Conservation (phyloP, 2,797 vertebrate species). For the Eutrigla gurnardus region DNA sequence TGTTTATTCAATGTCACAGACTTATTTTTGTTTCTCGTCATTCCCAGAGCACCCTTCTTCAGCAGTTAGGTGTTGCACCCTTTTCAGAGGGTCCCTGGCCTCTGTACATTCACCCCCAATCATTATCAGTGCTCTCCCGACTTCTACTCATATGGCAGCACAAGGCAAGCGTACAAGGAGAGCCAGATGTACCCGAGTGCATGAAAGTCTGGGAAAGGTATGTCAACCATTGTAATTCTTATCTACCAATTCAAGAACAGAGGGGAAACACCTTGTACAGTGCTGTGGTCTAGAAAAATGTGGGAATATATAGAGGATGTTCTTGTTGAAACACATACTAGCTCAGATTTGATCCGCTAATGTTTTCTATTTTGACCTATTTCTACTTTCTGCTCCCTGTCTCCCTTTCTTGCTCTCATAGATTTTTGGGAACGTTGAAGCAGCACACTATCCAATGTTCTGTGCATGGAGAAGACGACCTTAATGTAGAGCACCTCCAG, state of each 20-base stretch:
- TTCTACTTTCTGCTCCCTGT: conserved; percentile 4
- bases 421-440: conserved; percentile 95
- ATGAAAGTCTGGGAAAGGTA: conserved; percentile 99
- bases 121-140: conserved; percentile 94
- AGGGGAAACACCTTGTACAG: background rate
- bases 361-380: background rate
- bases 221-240: background rate
- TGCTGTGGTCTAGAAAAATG: background rate
- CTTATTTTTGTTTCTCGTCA: conserved; percentile 26
- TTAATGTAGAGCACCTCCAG: conserved; percentile 97
- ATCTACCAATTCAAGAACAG: background rate
- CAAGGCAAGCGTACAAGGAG: conserved; percentile 92
- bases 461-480: conserved; percentile 92
- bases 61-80: conserved; percentile 95
- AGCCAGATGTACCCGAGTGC: conserved; percentile 96
- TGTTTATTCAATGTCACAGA: background rate
- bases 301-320: background rate
- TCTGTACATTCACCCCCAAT: conserved; percentile 96
- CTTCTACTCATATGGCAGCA: conserved; percentile 98
- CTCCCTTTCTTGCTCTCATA: conserved; percentile 53
- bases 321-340: background rate
- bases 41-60: conserved; percentile 92
- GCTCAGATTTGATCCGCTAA: background rate
- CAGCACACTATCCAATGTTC: conserved; percentile 92
- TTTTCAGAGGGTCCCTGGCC: conserved; percentile 98